Percentiles rank a stretch among this genome's conserved stretches.
phyloP scores from a whole-genome alignment of 2,888 invertebrate species.

The Neoitamus cyanurus region DNA sequence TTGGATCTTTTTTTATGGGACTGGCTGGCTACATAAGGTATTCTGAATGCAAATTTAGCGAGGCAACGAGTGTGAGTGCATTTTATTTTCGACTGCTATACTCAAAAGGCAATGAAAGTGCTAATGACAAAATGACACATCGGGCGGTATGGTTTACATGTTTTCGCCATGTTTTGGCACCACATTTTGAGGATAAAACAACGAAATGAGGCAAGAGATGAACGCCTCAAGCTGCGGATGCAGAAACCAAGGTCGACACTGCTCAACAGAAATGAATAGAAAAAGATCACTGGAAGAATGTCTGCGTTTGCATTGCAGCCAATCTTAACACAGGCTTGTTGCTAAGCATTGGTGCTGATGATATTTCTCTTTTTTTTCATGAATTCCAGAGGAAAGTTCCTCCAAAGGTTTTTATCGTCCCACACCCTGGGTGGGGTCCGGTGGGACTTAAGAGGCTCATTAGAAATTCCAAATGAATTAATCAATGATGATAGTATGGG shows the following conservation, averaged over 20 bases:
- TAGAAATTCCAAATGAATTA: conserved; percentile 12
- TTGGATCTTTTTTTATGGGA: not conserved
- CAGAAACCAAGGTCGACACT: conserved; percentile 9
- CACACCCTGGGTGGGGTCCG: conserved; percentile 23
- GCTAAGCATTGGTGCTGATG: not conserved
- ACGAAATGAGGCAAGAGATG: not conserved
- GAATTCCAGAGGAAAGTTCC: conserved; percentile 19
- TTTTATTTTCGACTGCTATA: not conserved
- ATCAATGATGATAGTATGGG: not conserved
- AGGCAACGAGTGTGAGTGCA: not conserved
- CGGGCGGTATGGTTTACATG: not conserved
- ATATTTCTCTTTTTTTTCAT: not conserved
- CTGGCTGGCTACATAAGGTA: not conserved
- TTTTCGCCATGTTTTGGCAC: conserved; percentile 21
- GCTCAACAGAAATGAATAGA: conserved; percentile 11
- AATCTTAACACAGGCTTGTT: not conserved
- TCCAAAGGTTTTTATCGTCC: not conserved
- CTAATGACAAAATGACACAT: conserved; percentile 33
- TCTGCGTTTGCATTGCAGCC: conserved; percentile 4
- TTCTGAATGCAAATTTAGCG: not conserved
- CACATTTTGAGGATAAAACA: conserved; percentile 25
- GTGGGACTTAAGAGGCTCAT: not conserved
- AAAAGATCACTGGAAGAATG: conserved; percentile 19
- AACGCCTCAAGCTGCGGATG: conserved; percentile 15
- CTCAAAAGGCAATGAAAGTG: not conserved